Conservation (phyloP, 1,140 invertebrate genomes). For the Phenacoccus solenopsis region DNA sequence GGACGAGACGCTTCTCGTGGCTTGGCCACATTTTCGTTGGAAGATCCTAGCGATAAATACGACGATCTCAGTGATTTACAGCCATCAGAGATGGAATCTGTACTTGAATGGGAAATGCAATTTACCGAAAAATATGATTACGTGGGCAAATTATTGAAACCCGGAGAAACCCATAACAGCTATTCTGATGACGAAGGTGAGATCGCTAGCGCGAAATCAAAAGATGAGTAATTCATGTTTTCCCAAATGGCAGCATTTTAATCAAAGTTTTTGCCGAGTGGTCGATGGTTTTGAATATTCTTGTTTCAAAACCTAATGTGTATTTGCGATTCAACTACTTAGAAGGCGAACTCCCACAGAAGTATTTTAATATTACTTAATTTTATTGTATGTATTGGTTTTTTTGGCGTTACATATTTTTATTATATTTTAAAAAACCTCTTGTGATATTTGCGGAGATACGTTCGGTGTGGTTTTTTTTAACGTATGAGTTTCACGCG, state of each 20-base stretch:
- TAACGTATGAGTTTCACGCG: neutral
- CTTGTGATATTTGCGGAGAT: neutral
- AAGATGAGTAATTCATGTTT: neutral
- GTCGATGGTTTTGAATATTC: no score
- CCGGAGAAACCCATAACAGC: constrained; percentile 76
- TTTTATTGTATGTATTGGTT: neutral
- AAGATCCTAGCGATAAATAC: constrained; percentile 69
- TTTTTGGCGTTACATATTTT: neutral
- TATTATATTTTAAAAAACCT: neutral
- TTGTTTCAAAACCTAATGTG: neutral
- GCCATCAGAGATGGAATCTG: constrained; percentile 69
- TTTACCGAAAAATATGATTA: constrained; percentile 95
- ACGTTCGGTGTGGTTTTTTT: neutral
- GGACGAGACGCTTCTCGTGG: constrained; percentile 91
- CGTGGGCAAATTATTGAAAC: constrained; percentile 80
- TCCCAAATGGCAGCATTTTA: neutral
- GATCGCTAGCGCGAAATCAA: neutral
- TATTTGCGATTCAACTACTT: neutral
- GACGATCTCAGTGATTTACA: constrained; percentile 92
- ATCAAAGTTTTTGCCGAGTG: no score
- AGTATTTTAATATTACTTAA: neutral
- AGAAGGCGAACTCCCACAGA: neutral
- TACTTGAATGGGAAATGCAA: constrained; percentile 92
- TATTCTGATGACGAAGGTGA: constrained; percentile 78
- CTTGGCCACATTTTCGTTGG: constrained; percentile 84